phyloP scores from a whole-genome alignment of 2,113 vertebrate genomes.

The Pleuronectes platessa region DNA sequence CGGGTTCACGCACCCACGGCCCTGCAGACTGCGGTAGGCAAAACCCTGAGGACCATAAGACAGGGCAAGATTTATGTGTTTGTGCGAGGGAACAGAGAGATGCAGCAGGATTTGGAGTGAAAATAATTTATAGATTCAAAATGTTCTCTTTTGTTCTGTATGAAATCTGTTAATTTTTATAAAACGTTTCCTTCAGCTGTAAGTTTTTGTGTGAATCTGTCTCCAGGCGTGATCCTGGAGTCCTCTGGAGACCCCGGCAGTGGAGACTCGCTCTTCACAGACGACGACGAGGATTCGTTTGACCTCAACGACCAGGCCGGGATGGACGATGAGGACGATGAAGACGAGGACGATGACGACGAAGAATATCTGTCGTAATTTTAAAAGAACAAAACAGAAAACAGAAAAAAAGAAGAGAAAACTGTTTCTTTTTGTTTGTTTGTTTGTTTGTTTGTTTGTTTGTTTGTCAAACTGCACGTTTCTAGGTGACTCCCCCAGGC shows the following conservation, averaged over 20 bases:
- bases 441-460: constrained; percentile 19
- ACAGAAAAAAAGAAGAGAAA: constrained; percentile 47
- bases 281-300: constrained; percentile 74
- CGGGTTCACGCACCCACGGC: constrained; percentile 88
- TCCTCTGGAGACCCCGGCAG: constrained; percentile 94
- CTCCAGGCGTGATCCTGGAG: constrained; percentile 86
- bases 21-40: constrained; percentile 89
- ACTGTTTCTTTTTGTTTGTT: constrained; percentile 47
- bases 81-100: neutral
- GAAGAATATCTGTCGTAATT: constrained; percentile 90
- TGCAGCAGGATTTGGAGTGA: neutral
- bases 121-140: too few relatives aligned
- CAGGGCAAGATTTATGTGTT: neutral
- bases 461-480: constrained; percentile 85
- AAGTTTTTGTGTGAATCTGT: neutral
- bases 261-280: constrained; percentile 89
- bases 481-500: constrained; percentile 84
- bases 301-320: constrained; percentile 88
- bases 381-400: constrained; percentile 21
- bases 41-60: neutral
- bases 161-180: neutral
- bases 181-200: neutral
- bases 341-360: constrained; percentile 89
- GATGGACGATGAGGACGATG: constrained; percentile 89
- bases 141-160: too few relatives aligned